Evolutionary conservation across 1,140 invertebrate genomes (phyloP), one percentile per base, ranked within the genome.

Genomic region (Ericerus pela): DNA sequence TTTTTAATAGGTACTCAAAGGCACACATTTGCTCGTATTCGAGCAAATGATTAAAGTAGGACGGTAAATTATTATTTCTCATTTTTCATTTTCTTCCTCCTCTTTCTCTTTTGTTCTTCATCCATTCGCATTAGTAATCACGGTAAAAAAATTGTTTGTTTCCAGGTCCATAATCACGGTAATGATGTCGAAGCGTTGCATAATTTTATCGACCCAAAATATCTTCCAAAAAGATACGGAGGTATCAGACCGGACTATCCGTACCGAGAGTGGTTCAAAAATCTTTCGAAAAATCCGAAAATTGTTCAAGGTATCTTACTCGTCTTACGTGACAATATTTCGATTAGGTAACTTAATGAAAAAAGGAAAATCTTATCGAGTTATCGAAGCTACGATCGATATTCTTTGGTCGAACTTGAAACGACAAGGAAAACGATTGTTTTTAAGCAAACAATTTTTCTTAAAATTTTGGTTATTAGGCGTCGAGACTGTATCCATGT

Each of bases 171-270:
- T 67, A 83, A 88, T 65, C 85, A 88, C 66, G 82, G 84, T 1
- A 71, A 74, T 31, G 76, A 88, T 63, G 75, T 80, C 73, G 73
- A 75, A n/a, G 85, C 81, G 20, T 68, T 88, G 1, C 84, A 88
- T 63, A 76, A 82, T 59, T 79, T 87, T 63, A 78, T 88, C 1
- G 66, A 75, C 22, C 80, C 81, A 0, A 76, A 78, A 22, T 75
- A 77, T 65, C 70, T 88, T 22, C 84, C 85, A 12, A 78, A 82
- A 67, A 74, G 72, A 57, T 80, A 80, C 63, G 84, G 84, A 0
- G 85, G 85, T 0, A 68, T 75, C 1, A 75, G 80, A 64, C 78
- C 80, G 0, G 81, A 87, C 61, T 75, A 81, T 59, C 74, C 78
- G 0, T 85, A 84, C 62, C 78, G 76, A 11, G 75, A 79, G 18